phyloP scores from a whole-genome alignment of 2,888 invertebrate species.

The Epiblema foenella region DNA sequence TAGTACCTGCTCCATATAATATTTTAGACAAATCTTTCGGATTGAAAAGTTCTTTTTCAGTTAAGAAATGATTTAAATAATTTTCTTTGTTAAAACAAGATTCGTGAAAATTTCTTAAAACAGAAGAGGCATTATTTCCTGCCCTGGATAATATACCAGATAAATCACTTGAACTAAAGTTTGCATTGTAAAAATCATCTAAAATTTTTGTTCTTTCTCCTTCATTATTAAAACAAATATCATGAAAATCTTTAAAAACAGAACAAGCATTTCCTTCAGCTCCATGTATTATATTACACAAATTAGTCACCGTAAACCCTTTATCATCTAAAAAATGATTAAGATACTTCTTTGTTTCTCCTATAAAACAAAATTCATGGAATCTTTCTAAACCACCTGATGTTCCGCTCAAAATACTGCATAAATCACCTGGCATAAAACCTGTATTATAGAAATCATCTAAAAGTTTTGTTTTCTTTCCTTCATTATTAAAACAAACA shows the following conservation, averaged over 20 bases:
- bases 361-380: conserved; percentile 54
- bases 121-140: conserved; percentile 55
- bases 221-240: conserved; percentile 55
- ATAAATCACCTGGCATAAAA: conserved; percentile 50
- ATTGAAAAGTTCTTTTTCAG: conserved; percentile 54
- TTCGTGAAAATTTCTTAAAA: conserved; percentile 56
- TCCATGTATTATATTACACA: conserved; percentile 46
- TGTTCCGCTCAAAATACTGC: conserved; percentile 54
- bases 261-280: conserved; percentile 54
- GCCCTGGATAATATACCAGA: conserved; percentile 55
- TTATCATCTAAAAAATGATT: conserved; percentile 48
- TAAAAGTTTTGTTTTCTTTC: conserved; percentile 54
- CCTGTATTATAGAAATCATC: conserved; percentile 50
- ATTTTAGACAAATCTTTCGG: conserved; percentile 51
- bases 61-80: conserved; percentile 54
- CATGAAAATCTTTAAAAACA: conserved; percentile 55
- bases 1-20: conserved; percentile 52
- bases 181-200: conserved; percentile 49
- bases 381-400: conserved; percentile 48
- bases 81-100: conserved; percentile 55
- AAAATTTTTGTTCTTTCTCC: conserved; percentile 57
- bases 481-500: conserved; percentile 50
- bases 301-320: conserved; percentile 41
- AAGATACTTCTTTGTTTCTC: conserved; percentile 53
- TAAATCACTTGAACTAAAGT: conserved; percentile 51